Evolutionary conservation across 1,140 invertebrate genomes (phyloP), one percentile per base, ranked within the genome.

Genomic region (Scaptomyza hsui): DNA sequence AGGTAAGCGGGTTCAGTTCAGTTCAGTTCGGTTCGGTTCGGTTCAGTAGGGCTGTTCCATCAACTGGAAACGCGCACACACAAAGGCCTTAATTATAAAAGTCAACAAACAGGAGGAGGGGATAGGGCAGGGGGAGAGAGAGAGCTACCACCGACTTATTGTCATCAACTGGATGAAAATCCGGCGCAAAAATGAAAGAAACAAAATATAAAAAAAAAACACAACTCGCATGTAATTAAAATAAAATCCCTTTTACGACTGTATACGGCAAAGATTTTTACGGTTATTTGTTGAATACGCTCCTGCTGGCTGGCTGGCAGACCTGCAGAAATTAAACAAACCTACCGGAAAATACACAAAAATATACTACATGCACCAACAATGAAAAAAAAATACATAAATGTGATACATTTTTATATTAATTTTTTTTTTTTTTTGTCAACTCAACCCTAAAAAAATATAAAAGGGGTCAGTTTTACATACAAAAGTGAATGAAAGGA

Each of bases 81-180:
- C 81, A 86, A 86, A 86, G 68, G 77, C 73, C 81, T 86, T 86
- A 86, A 86, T 86, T 86, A 86, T 88, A 86, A 86, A 88, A 85
- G 81, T 85, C 81, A 85, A 85, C 81, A 86, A 39, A 64, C 45
- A 56, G 62, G 18, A n/a, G 19, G 12, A 12, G 12, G 12, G 53
- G n/a, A 4, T 24, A 13, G 39, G 13, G 13, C 9, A 0, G 4
- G 45, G 1, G n/a, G 1, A n/a, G 19, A 24, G 18, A n/a, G 26
- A 45, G 55, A 18, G 57, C 53, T 64, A 48, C 53, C 69, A 42
- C 55, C 68, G 75, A 56, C 72, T 73, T 72, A 73, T 51, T 55
- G 61, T 75, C 82, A 75, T 83, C 75, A 83, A 69, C 59, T 81
- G 55, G 56, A 64, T 81, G 69, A 76, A 81, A 72, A 72, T 59